These are phyloP conservation scores for Rhinella marina DNA, from an alignment of 2,797 vertebrate species.

Conservation along the genomic window DNA sequence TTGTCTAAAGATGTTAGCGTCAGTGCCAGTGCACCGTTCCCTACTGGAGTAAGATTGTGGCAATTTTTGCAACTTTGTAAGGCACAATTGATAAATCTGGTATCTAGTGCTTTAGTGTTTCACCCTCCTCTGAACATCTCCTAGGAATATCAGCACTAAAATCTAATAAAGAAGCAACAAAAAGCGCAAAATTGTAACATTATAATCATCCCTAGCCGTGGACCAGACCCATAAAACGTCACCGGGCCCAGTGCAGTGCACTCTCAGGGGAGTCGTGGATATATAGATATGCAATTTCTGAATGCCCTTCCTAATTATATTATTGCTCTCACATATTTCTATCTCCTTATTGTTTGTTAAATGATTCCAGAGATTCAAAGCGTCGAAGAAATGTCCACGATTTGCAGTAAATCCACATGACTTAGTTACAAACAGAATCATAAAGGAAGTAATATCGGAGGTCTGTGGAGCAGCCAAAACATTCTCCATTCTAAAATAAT, in stretches of 20 bases:
- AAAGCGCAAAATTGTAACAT: too few species aligned
- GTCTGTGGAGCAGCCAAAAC: too few species aligned
- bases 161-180: too few species aligned
- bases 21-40: too few species aligned
- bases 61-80: too few species aligned
- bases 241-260: background rate
- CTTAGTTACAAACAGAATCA: background rate
- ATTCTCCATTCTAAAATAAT: background rate
- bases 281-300: constrained; percentile 13
- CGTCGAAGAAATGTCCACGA: background rate
- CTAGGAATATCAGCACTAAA: too few species aligned
- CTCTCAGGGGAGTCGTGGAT: background rate
- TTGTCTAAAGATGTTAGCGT: too few species aligned
- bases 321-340: constrained; percentile 34
- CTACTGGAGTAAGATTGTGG: too few species aligned
- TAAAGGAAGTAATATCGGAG: background rate
- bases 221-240: background rate
- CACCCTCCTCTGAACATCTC: too few species aligned
- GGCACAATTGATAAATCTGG: too few species aligned
- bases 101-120: too few species aligned
- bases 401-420: background rate
- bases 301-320: constrained; percentile 13
- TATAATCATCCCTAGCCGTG: too few species aligned
- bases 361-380: background rate
- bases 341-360: constrained; percentile 4